Evolutionary conservation across 1,140 invertebrate genomes (phyloP), one percentile per base, ranked within the genome.

Genomic region (Hyposmocoma kahamanoa): DNA sequence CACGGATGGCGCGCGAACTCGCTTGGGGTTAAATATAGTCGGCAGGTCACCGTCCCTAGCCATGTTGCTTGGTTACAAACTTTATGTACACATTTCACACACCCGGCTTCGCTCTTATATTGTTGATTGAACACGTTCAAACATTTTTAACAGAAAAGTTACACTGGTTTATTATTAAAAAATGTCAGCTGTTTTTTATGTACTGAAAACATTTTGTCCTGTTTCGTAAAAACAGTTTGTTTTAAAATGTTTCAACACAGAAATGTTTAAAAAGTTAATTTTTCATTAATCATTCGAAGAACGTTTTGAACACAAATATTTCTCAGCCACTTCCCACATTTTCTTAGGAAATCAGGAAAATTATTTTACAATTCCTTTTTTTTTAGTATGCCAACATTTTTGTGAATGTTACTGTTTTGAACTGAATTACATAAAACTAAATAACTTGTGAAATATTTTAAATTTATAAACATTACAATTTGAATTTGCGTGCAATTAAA

Each of bases 11-110:
- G 92, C 88, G 43, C 91, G 88, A 47, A 90, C 91, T 50, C 91
- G 86, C 70, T 91, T 90, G 22, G 92, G 92, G 82, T 93, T 92
- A 70, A 93, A 93, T 63, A 93, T 93, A 55, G 91, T 92, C 43
- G 92, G 90, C 73, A 93, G 89, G 73, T 92, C 91, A 52, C 90
- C 90, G 85, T 91, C 90, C 56, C 89, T 72, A 51, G 76, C 81
- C 84, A 87, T 87, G 28, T 53, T 60, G 38, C 38, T 41, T 21
- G 20, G 38, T 9, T 11, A 20, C 38, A 36, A 36, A 36, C 32
- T 36, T 15, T 13, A 30, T 17, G 15, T 17, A 36, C 32, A 36
- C 32, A 15, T 36, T 17, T 2, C 18, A 8, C 15, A 36, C 32
- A 36, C 15, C 15, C 15, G 6, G 6, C 30, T 34, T n/a, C n/a